Conservation (phyloP, 2,797 vertebrate species). For the Typhlichthys subterraneus region DNA sequence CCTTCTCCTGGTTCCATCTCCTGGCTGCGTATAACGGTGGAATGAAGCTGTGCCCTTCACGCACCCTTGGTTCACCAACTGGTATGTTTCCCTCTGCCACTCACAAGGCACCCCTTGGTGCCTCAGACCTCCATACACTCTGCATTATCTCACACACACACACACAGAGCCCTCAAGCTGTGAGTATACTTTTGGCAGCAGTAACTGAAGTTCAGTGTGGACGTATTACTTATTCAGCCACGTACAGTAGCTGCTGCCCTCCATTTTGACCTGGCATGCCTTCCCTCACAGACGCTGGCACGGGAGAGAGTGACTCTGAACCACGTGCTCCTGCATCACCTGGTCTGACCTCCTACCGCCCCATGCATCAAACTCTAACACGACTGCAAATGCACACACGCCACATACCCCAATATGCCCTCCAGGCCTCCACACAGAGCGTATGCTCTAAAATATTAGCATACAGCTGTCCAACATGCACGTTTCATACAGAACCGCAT, state of each 20-base stretch:
- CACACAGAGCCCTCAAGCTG: constrained; percentile 18
- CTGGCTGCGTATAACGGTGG: constrained; percentile 24
- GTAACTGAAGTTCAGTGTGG: constrained; percentile 35
- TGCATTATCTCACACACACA: neutral
- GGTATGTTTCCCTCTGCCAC: constrained; percentile 2
- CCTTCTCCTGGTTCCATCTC: no score
- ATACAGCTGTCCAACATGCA: neutral
- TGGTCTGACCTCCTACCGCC: constrained; percentile 28
- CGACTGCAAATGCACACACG: constrained; percentile 36
- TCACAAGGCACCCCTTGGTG: constrained; percentile 27
- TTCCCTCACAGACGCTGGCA: constrained; percentile 22
- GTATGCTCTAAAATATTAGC: neutral
- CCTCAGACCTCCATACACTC: constrained; percentile 5
- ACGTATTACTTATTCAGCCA: constrained; percentile 52
- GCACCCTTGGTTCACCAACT: constrained; percentile 28
- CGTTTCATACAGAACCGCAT: neutral
- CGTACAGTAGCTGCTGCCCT: constrained; percentile 17
- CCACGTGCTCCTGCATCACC: constrained; percentile 22
- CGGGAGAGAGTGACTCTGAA: constrained; percentile 15
- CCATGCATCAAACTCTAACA: constrained; percentile 32
- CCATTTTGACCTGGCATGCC: constrained; percentile 38
- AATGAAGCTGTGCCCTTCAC: constrained; percentile 29
- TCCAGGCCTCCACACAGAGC: constrained; percentile 5
- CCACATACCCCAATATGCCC: constrained; percentile 45
- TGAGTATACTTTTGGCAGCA: constrained; percentile 23